Base-by-base conservation (phyloP, 2,797 vertebrate species). In the Poecilia wingei region DNA sequence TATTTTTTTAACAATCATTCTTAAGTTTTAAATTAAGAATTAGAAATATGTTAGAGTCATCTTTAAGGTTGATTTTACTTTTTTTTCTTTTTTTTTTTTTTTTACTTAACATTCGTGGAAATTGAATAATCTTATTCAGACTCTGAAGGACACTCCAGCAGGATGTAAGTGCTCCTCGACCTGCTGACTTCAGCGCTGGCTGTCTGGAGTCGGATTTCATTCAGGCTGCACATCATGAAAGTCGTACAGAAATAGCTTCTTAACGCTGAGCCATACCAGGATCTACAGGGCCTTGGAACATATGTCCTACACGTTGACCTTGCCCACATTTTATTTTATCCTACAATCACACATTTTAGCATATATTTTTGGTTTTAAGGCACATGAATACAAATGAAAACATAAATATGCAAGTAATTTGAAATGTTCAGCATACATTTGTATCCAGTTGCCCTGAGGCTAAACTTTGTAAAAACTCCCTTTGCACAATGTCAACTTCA, bases 241-340 rank as follows among this genome's bases (percentile, higher is more conserved):
- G 79, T 49, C 72, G 25, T 89, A 90, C 93, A 75, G 82, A 95
- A 95, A 95, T 95, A 94, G 92, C 88, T 90, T 61, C 68, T 74
- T 79, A 31, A 31, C 84, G 87, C 74, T 84, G 88, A 90, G 83
- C 82, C 86, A 83, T 69, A 77, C 82, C 82, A 78, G 86, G 69
- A 82, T 83, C 81, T 61, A 73, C 87, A 82, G 85, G 13, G 6
- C n/a, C 43, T 45, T 46, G 14, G 5, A 18, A 70, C 43, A 70
- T 28, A 16, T 70, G 14, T 45, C 13, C 68, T 28, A 70, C 4
- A 6, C 14, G 16, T 45, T 70, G 41, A 70, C 43, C 20, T 41
- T 68, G n/a, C 7, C 25, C n/a, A 70, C 25, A 70, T 45, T 22
- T 70, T 28, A 16, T 22, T n/a, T 69, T 13, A 43, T 25, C 4